Conservation (phyloP, 1,140 invertebrate genomes). For the Drosophila ironensis region DNA sequence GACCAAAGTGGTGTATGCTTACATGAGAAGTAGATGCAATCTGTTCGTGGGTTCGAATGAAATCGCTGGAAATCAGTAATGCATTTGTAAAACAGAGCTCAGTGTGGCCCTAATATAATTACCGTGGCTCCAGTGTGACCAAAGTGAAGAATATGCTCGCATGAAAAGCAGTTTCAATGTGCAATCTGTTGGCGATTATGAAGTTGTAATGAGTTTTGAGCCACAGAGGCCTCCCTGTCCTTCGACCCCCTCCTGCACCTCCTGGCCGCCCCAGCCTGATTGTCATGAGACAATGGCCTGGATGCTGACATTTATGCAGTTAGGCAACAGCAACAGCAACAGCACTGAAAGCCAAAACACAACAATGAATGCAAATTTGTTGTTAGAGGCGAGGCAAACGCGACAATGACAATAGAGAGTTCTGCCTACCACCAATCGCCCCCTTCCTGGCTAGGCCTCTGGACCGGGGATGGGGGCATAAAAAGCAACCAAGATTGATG, state of each 20-base stretch:
- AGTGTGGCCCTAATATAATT: too few relatives aligned
- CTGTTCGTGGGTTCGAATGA: too few relatives aligned
- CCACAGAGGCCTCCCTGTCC: slow-evolving; percentile 5
- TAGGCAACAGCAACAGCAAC: slow-evolving; percentile 61
- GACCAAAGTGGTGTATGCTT: too few relatives aligned
- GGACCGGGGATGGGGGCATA: slow-evolving; percentile 39
- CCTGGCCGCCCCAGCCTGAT: too few relatives aligned
- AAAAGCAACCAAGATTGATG: slow-evolving; percentile 74
- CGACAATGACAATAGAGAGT: slow-evolving; percentile 53
- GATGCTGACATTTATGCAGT: slow-evolving; percentile 75
- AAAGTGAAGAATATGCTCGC: too few relatives aligned
- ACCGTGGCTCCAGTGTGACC: too few relatives aligned
- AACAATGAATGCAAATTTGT: slow-evolving; percentile 44
- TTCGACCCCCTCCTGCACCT: too few relatives aligned
- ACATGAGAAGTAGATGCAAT: too few relatives aligned
- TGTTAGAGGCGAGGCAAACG: slow-evolving; percentile 43
- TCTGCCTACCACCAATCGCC: slow-evolving; percentile 7
- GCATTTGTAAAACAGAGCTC: background rate
- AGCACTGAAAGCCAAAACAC: slow-evolving; percentile 36
- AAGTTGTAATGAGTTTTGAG: slow-evolving; percentile 33
- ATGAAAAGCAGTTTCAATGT: too few relatives aligned
- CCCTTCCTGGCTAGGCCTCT: background rate
- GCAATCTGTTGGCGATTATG: slow-evolving; percentile 5
- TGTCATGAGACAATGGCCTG: slow-evolving; percentile 52
- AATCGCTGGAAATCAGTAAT: too few relatives aligned